Evolutionary conservation across 2,888 invertebrate genomes (phyloP).

Genomic region (Embidobia sp.): DNA sequence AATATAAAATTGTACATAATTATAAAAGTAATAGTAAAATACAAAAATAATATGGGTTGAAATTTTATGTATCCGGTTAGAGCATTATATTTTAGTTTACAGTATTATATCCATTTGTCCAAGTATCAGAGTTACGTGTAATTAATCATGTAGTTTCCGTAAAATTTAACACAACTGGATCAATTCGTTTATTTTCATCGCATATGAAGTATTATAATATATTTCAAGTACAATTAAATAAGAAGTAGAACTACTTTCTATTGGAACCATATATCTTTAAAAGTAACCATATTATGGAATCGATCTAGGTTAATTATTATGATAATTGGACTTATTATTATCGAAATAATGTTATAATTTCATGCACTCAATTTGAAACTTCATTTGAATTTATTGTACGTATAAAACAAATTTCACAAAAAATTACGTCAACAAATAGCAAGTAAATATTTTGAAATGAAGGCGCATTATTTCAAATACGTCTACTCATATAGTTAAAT

Average conservation of each 20-base stretch:
- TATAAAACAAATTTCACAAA: no score
- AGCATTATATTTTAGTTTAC: no score
- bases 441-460: no score
- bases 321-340: constrained; percentile 14
- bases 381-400: no score
- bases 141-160: not conserved
- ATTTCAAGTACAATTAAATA: constrained; percentile 36
- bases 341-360: not conserved
- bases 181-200: constrained; percentile 9
- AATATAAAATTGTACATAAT: no score
- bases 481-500: no score
- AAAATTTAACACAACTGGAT: constrained; percentile 2
- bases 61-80: no score
- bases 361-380: no score
- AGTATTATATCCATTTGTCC: not conserved
- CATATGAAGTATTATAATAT: constrained; percentile 36
- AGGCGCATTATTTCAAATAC: no score
- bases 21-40: no score
- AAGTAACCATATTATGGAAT: constrained; percentile 1
- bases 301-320: constrained; percentile 47
- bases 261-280: constrained; percentile 22
- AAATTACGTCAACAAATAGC: no score
- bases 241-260: constrained; percentile 53
- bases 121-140: not conserved
- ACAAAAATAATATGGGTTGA: no score